Percentiles rank a stretch among this genome's conserved stretches.
These are phyloP conservation scores for Drosophila setosimentum DNA, from an alignment of 2,888 invertebrate genomes.

Conservation along the genomic window DNA sequence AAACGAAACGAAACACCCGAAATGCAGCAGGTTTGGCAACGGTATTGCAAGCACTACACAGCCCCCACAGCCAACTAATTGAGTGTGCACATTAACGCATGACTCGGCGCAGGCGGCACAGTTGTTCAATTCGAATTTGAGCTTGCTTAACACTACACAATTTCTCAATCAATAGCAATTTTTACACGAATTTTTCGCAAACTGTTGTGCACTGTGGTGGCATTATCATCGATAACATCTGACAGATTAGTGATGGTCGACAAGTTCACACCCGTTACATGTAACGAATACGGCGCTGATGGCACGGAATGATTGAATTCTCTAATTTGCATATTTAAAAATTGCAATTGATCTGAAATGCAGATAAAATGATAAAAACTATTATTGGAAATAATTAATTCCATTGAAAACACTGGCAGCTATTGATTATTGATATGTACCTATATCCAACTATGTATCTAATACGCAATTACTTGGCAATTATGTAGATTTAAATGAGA, in stretches of 20 bases:
- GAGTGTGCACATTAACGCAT: slow-evolving; percentile 42
- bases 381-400: neutral
- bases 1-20: slow-evolving; percentile 36
- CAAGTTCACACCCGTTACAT: slow-evolving; percentile 17
- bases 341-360: neutral
- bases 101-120: slow-evolving; percentile 29
- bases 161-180: slow-evolving; percentile 62
- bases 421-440: neutral
- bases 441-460: neutral
- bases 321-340: neutral
- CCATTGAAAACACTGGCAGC: neutral
- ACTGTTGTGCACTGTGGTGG: slow-evolving; percentile 75
- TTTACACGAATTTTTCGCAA: slow-evolving; percentile 72
- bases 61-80: slow-evolving; percentile 39
- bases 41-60: slow-evolving; percentile 40
- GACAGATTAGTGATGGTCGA: slow-evolving; percentile 37
- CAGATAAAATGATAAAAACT: neutral
- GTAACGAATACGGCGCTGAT: slow-evolving; percentile 6
- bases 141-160: slow-evolving; percentile 29
- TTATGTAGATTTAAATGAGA: neutral
- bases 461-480: neutral
- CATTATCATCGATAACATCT: slow-evolving; percentile 58
- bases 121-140: slow-evolving; percentile 28
- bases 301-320: neutral
- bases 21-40: slow-evolving; percentile 35